Conservation (phyloP, 1,140 invertebrate genomes). For the Drosophila repleta region DNA sequence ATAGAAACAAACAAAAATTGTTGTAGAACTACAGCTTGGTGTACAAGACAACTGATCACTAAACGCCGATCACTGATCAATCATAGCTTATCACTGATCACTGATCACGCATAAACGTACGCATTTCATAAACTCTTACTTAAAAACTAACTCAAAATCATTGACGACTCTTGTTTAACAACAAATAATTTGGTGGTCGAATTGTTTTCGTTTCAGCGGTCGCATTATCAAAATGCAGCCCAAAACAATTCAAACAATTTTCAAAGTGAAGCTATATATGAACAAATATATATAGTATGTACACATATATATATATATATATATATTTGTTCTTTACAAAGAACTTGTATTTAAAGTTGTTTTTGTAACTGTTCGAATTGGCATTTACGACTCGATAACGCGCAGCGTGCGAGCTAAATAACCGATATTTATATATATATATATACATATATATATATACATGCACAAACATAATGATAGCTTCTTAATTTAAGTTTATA, state of each 20-base stretch:
- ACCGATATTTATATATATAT: constrained; percentile 9
- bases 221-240: constrained; percentile 44
- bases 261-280: constrained; percentile 20
- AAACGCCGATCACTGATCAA: constrained; percentile 50
- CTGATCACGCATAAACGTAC: constrained; percentile 63
- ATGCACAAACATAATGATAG: constrained; percentile 7
- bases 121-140: constrained; percentile 47
- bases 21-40: constrained; percentile 28
- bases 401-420: constrained; percentile 37
- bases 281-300: constrained; percentile 12
- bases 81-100: constrained; percentile 64
- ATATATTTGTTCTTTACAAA: constrained; percentile 30
- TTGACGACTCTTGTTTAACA: constrained; percentile 70
- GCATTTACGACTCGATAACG: constrained; percentile 19
- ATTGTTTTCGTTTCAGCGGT: constrained; percentile 1
- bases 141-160: constrained; percentile 70
- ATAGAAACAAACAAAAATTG: constrained; percentile 9
- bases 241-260: constrained; percentile 28
- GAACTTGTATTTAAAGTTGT: constrained; percentile 17
- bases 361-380: constrained; percentile 13
- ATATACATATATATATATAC: constrained; percentile 21
- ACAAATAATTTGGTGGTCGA: constrained; percentile 67
- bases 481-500: constrained; percentile 5
- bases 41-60: constrained; percentile 68
- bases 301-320: constrained; percentile 55